Evolutionary conservation across 2,888 invertebrate species (phyloP), one percentile per base, ranked within the genome.

Genomic region (Allolobophora icterica): DNA sequence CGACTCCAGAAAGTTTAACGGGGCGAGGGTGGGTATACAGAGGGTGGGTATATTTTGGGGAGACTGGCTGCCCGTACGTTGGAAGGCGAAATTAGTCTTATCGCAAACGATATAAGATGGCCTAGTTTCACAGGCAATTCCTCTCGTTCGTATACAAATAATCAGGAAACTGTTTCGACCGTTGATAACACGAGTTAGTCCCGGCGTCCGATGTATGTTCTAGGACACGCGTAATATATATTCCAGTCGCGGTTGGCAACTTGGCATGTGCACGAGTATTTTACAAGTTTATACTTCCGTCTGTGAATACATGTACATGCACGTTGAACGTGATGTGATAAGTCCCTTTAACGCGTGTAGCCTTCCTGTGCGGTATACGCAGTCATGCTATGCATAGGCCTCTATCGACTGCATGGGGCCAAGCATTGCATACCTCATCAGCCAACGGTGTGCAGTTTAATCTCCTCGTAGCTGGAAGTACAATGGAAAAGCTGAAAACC

Each of bases 1-100:
- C 71, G 30, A 71, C 71, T 71, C 71, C 71, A 71, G 71, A 71
- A 71, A 71, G 71, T 71, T n/a, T 71, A n/a, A 71, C 71, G 30
- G 24, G 52, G 52, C 24, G 21, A 52, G 71, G 71, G 71, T 71
- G 52, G 52, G 52, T 52, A 15, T 17, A 15, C 42, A 5, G 38
- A 38, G 38, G 38, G 38, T 38, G 4, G 38, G 38, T 42, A 42
- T 42, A 71, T 71, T 71, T 71, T 8, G 71, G 30, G 71, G 71
- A 71, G 71, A n/a, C 71, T 71, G 71, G 71, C 30, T n/a, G 71
- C 13, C n/a, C n/a, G 8, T 71, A 71, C 3, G 30, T 71, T 71
- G 71, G 71, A 71, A 8, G 24, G 52, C 52, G 52, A 24, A 52
- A 52, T 52, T 52, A 71, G 71, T n/a, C 71, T 71, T 71, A 71